Evolutionary conservation across 2,888 invertebrate species (phyloP), one percentile per base, ranked within the genome.

Genomic region (Lasioglossum lativentre): DNA sequence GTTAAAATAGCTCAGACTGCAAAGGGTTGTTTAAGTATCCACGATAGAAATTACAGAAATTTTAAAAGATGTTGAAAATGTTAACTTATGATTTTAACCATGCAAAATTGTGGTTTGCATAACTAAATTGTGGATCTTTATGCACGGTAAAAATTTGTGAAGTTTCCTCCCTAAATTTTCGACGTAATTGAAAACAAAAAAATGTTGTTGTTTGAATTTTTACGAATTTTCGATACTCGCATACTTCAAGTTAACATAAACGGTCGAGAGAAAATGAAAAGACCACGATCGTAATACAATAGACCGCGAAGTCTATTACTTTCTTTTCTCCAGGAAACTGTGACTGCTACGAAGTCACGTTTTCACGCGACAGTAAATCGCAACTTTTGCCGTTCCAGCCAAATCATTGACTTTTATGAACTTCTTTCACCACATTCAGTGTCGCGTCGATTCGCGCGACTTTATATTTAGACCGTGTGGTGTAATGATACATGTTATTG

Each of bases 381-480:
- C 63, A 63, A 63, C 63, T 63, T 56, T 56, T n/a, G 8, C n/a
- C 56, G 56, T 56, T 34, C 19, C 63, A 63, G 19, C 63, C 63
- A 3, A 63, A 63, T 63, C 63, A 63, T 63, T 63, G 63, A 63
- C 63, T 63, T 63, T 63, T 63, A 63, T 63, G 63, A 63, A 63
- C 63, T 63, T 30, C 63, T 63, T 63, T 27, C 19, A 6, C 16
- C 63, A 8, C 63, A 19, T 63, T 63, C 63, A 3, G 30, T 8
- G 63, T 63, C 63, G 30, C 19, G 30, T 63, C 63, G 63, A 34
- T 63, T 30, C 30, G 1, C 30, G 63, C 16, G 63, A 0, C 63
- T 30, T 6, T 63, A 30, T 63, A 63, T 27, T 63, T 30, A 16
- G 63, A 63, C 27, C 14, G 16, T 6, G 19, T 19, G 30, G 5